Percentiles rank a stretch among this genome's conserved stretches.
These are phyloP conservation scores for Uromys caudimaculatus DNA, from an alignment of 2,797 vertebrate species.

Conservation along the genomic window DNA sequence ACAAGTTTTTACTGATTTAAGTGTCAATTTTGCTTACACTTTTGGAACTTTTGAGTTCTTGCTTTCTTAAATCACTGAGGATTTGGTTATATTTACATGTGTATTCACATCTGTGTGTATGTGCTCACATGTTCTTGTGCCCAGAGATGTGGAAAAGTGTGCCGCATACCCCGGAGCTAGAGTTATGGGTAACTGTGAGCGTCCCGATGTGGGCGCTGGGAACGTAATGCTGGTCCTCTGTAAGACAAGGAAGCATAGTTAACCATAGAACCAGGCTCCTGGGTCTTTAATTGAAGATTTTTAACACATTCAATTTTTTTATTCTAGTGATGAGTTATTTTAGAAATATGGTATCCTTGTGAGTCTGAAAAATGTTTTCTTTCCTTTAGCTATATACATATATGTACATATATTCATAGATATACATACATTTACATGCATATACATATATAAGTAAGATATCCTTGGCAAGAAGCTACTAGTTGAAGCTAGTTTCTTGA, in stretches of 20 bases:
- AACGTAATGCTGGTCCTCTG: neutral
- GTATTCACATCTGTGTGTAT: neutral
- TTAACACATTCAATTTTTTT: neutral
- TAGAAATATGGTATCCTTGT: neutral
- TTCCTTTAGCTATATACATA: neutral
- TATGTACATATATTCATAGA: neutral
- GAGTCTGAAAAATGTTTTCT: neutral
- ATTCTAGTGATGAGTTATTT: slow-evolving; percentile 27
- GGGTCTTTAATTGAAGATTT: neutral
- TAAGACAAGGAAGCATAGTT: neutral
- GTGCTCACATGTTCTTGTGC: neutral
- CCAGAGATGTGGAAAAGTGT: neutral
- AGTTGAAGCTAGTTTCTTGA: too few relatives aligned
- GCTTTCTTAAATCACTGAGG: neutral
- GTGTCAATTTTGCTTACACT: neutral
- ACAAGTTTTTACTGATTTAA: neutral
- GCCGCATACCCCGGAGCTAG: neutral
- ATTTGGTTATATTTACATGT: neutral
- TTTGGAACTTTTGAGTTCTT: neutral
- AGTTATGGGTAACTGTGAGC: neutral
- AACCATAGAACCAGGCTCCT: neutral
- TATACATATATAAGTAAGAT: too few relatives aligned
- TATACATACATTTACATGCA: neutral
- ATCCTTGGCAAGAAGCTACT: too few relatives aligned
- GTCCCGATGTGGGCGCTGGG: neutral